Conservation (phyloP, 2,113 vertebrate species). For the Sylvilagus bachmani region DNA sequence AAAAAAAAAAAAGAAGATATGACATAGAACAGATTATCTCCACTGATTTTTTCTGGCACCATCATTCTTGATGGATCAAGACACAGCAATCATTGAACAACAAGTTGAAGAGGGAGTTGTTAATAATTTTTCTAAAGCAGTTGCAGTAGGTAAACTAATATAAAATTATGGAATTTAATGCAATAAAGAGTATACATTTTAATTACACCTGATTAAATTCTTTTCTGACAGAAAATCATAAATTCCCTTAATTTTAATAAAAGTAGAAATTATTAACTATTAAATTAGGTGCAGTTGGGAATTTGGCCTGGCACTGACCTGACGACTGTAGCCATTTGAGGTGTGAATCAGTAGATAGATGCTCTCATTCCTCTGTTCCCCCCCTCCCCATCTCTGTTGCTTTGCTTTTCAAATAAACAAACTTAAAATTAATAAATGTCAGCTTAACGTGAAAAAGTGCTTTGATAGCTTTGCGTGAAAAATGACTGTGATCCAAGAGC, state of each 20-base stretch:
- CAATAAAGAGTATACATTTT: neutral
- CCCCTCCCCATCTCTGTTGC: too few relatives aligned
- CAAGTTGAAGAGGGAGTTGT: neutral
- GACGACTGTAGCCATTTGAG: too few relatives aligned
- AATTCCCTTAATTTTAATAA: conserved; percentile 27
- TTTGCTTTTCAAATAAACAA: too few relatives aligned
- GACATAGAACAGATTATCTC: neutral
- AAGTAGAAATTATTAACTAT: neutral
- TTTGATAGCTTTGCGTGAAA: too few relatives aligned
- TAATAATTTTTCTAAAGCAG: conserved; percentile 4
- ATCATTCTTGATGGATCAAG: conserved; percentile 25
- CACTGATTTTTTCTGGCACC: conserved; percentile 44
- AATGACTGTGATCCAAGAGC: too few relatives aligned
- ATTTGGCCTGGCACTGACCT: neutral
- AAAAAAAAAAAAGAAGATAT: conserved; percentile 1
- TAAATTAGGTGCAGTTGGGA: neutral
- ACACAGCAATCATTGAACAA: neutral
- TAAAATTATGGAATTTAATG: neutral
- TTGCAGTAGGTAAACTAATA: conserved; percentile 17
- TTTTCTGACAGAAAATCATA: neutral
- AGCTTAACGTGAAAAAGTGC: too few relatives aligned
- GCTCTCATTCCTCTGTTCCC: too few relatives aligned
- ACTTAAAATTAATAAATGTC: too few relatives aligned
- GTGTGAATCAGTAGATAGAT: too few relatives aligned
- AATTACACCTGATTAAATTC: conserved; percentile 15